phyloP scores from a whole-genome alignment of 1,140 invertebrate genomes.

The Zaprionus davidi region DNA sequence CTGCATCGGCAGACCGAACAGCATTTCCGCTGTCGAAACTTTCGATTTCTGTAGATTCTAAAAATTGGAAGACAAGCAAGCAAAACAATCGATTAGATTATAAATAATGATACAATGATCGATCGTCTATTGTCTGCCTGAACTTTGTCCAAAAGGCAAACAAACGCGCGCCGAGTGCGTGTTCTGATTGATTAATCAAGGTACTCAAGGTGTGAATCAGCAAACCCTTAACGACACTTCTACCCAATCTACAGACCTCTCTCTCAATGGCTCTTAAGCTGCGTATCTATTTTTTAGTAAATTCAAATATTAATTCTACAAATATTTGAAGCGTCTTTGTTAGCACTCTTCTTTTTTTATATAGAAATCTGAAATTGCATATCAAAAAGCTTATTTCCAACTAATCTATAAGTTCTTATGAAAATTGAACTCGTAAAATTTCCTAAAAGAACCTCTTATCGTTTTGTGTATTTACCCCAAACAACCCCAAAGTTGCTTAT shows the following conservation, averaged over 20 bases:
- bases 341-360: not conserved
- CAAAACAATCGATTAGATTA: conserved; percentile 14
- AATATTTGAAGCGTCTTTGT: not conserved
- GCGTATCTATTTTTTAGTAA: not conserved
- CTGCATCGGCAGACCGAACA: conserved; percentile 95
- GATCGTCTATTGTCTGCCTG: not conserved
- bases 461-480: not conserved
- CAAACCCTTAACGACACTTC: not conserved
- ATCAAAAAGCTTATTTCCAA: not conserved
- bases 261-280: not conserved
- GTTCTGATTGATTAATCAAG: conserved; percentile 24
- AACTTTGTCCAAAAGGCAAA: not conserved
- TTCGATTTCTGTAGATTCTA: conserved; percentile 91
- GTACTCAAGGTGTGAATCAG: not conserved
- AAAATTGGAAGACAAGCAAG: conserved; percentile 56
- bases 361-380: not conserved
- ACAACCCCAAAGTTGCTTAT: not conserved
- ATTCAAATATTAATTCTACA: conserved; percentile 2
- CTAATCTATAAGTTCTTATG: conserved; percentile 3
- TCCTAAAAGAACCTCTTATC: conserved; percentile 7
- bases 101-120: conserved; percentile 16
- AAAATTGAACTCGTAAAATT: not conserved
- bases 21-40: conserved; percentile 93
- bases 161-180: not conserved
- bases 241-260: not conserved